Evolutionary conservation across 2,797 vertebrate genomes (phyloP).

Genomic region (Poeciliopsis paucimaculata): DNA sequence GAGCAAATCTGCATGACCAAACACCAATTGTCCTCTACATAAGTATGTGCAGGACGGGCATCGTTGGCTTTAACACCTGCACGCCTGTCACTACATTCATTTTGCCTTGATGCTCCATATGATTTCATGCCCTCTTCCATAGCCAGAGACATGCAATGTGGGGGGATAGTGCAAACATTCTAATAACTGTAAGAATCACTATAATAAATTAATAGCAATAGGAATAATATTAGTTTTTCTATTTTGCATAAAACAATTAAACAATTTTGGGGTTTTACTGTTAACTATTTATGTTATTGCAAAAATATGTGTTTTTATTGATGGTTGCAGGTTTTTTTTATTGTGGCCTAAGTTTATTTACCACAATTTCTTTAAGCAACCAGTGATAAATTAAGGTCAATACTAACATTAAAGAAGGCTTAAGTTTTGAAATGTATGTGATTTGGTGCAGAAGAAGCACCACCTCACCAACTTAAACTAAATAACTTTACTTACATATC

Average conservation of each 20-base stretch:
- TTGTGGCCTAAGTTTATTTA: neutral
- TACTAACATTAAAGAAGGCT: conserved; percentile 7
- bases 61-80: neutral
- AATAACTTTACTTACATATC: conserved; percentile 89
- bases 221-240: neutral
- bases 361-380: neutral
- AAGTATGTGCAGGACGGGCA: neutral
- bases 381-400: neutral
- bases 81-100: neutral
- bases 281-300: neutral
- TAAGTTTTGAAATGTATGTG: neutral
- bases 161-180: neutral
- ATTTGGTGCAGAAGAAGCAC: neutral
- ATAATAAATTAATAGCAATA: neutral
- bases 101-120: neutral
- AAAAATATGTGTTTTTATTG: neutral
- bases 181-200: neutral
- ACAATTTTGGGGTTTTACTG: neutral
- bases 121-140: neutral
- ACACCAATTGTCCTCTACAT: neutral
- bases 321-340: neutral
- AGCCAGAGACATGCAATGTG: neutral
- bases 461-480: conserved; percentile 2
- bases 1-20: neutral
- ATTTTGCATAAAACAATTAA: neutral